Evolutionary conservation across 53 echinoderm and acorn worm genomes (phyloP).

Genomic region (Echinarachnius parma): DNA sequence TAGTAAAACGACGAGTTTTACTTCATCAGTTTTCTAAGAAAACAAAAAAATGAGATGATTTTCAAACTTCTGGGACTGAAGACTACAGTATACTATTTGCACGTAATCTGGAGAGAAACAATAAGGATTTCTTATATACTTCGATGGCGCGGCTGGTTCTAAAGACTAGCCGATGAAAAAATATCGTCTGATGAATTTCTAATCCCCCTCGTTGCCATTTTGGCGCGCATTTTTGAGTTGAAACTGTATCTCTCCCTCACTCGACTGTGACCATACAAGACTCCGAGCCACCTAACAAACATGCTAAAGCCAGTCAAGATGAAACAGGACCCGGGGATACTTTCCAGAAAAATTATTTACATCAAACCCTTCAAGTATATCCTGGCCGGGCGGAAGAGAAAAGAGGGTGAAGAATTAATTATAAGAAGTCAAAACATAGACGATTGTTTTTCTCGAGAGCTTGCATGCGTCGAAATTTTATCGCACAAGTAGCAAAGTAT

Average conservation of each 20-base stretch:
- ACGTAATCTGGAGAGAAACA: too few relatives aligned
- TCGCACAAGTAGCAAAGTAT: constrained; percentile 29
- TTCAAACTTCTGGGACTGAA: too few relatives aligned
- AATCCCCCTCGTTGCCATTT: constrained; percentile 36
- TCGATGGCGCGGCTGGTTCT: too few relatives aligned
- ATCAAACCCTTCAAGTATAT: too few relatives aligned
- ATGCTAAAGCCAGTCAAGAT: constrained; percentile 10
- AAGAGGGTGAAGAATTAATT: constrained; percentile 6
- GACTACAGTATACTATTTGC: too few relatives aligned
- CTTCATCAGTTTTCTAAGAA: too few relatives aligned
- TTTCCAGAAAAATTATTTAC: constrained; percentile 18
- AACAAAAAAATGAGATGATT: too few relatives aligned
- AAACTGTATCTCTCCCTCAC: constrained; percentile 35
- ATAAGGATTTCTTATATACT: too few relatives aligned
- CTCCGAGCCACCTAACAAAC: constrained; percentile 14
- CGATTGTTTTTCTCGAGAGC: constrained; percentile 9
- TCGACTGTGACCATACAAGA: constrained; percentile 23
- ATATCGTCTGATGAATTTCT: constrained; percentile 24
- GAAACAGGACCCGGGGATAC: constrained; percentile 5
- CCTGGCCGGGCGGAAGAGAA: constrained; percentile 41
- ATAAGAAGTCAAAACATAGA: too few relatives aligned
- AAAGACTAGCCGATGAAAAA: too few relatives aligned
- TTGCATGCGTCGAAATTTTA: too few relatives aligned
- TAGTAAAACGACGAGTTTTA: too few relatives aligned
- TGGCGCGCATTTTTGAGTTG: constrained; percentile 33